Percentiles rank a stretch among this genome's conserved stretches.
Evolutionary conservation across 2,113 vertebrate genomes (phyloP).

Genomic region (Dipodomys spectabilis): DNA sequence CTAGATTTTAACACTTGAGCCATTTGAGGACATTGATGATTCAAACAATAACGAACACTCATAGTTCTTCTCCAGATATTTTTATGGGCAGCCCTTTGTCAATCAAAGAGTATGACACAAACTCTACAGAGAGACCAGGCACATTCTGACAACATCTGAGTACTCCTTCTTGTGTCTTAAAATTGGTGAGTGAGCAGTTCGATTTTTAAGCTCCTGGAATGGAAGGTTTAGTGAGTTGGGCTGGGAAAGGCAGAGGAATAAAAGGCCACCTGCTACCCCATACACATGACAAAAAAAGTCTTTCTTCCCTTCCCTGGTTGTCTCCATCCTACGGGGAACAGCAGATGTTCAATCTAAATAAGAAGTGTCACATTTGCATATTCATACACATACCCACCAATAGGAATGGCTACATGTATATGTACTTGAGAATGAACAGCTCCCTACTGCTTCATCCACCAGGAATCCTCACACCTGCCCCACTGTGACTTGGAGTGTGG

Average conservation of each 20-base stretch:
- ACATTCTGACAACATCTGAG: background rate
- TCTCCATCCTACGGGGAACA: slow-evolving; percentile 33
- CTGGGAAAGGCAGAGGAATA: slow-evolving; percentile 16
- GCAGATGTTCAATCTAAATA: slow-evolving; percentile 60
- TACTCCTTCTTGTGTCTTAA: slow-evolving; percentile 30
- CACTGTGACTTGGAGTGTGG: background rate
- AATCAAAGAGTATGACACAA: background rate
- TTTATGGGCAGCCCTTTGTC: background rate
- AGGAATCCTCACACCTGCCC: background rate
- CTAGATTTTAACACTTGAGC: background rate
- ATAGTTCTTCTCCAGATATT: slow-evolving; percentile 20
- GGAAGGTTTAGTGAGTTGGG: background rate
- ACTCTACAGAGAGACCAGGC: background rate
- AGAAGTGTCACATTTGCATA: slow-evolving; percentile 32
- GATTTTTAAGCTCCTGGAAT: slow-evolving; percentile 1
- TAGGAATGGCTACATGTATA: background rate
- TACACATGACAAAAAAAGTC: slow-evolving; percentile 33
- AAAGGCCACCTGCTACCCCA: slow-evolving; percentile 37
- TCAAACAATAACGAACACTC: background rate
- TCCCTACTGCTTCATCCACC: background rate
- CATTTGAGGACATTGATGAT: background rate
- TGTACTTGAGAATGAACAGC: background rate
- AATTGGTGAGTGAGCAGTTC: background rate
- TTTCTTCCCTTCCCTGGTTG: slow-evolving; percentile 12
- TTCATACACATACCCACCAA: background rate